Conservation (phyloP, 2,113 vertebrate genomes). For the Albula goreensis region DNA sequence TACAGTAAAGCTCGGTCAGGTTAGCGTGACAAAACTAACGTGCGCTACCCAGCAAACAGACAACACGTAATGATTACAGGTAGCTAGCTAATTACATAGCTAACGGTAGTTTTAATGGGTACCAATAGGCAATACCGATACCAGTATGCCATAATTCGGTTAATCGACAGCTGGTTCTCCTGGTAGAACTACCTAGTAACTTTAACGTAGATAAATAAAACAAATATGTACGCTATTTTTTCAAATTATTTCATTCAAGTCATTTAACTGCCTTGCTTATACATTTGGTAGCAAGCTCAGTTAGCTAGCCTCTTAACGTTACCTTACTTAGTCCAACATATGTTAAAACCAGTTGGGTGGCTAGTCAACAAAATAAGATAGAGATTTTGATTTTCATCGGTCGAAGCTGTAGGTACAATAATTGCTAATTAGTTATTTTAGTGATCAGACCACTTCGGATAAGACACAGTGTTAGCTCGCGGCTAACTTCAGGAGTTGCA, state of each 20-base stretch:
- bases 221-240: neutral
- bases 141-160: too few species aligned
- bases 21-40: neutral
- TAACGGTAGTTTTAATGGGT: neutral
- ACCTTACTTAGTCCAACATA: neutral
- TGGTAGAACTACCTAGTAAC: too few species aligned
- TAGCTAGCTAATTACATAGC: neutral
- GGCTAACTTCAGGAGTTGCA: neutral
- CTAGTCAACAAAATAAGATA: neutral
- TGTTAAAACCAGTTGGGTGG: neutral
- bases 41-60: neutral
- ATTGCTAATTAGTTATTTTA: neutral
- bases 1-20: conserved; percentile 10
- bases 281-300: neutral
- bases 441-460: neutral
- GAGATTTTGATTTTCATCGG: neutral
- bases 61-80: neutral
- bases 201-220: neutral
- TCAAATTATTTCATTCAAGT: neutral
- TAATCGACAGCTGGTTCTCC: too few species aligned
- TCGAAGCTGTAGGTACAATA: neutral
- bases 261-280: too few species aligned
- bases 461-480: neutral
- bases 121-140: neutral
- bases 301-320: neutral